Conservation (phyloP, 2,113 vertebrate species). For the Dasyornis broadbenti region DNA sequence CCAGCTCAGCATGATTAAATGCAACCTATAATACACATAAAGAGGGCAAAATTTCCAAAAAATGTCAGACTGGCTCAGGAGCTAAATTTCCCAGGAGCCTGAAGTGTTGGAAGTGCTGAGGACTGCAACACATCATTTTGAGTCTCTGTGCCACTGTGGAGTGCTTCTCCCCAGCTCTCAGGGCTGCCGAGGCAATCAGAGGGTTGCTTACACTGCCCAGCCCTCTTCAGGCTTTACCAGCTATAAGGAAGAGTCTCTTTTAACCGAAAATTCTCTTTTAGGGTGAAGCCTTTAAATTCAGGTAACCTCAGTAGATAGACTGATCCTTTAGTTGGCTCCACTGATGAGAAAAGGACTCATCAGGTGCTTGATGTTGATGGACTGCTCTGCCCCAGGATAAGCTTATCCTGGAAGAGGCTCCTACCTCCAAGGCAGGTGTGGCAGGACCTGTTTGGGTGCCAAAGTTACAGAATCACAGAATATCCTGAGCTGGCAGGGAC, state of each 20-base stretch:
- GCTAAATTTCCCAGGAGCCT: constrained; percentile 3
- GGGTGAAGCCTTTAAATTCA: background rate
- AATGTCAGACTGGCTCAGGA: background rate
- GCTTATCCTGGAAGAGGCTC: background rate
- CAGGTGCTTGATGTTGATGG: background rate
- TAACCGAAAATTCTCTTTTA: background rate
- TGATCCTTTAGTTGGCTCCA: background rate
- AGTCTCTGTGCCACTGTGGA: background rate
- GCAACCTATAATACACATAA: background rate
- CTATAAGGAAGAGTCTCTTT: background rate
- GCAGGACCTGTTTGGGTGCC: background rate
- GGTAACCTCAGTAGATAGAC: background rate
- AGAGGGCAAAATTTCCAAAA: background rate
- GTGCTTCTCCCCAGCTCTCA: background rate
- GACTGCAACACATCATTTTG: background rate
- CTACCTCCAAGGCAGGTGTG: background rate
- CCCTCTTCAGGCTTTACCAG: background rate
- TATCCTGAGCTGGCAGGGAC: background rate
- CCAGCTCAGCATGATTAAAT: constrained; percentile 10
- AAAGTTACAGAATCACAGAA: background rate
- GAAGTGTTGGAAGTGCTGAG: background rate
- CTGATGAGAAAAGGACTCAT: background rate
- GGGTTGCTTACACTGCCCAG: background rate
- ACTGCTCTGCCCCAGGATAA: background rate
- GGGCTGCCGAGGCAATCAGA: background rate